Percentiles rank a stretch among this genome's conserved stretches.
Evolutionary conservation across 2,888 invertebrate genomes (phyloP).

Genomic region (Pediacus dermestoides): DNA sequence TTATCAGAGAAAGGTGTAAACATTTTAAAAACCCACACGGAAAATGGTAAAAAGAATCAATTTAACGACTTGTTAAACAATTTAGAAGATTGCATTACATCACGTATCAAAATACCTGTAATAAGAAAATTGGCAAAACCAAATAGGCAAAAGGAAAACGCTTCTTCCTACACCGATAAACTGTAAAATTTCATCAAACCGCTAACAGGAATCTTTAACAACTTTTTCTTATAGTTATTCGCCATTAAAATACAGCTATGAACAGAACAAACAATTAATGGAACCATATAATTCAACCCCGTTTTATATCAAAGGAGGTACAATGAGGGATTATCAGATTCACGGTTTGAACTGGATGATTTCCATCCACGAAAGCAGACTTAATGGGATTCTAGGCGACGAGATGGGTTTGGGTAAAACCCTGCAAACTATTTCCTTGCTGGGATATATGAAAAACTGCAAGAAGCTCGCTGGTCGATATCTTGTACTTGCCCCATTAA

Average conservation of each 20-base stretch:
- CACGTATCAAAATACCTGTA: constrained; percentile 72
- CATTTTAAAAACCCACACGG: constrained; percentile 82
- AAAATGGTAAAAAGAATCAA: constrained; percentile 85
- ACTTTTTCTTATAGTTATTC: constrained; percentile 8
- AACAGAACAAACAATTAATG: constrained; percentile 90
- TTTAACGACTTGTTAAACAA: constrained; percentile 96
- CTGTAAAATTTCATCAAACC: not conserved
- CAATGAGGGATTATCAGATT: constrained; percentile 96
- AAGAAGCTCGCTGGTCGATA: constrained; percentile 91
- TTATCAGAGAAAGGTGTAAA: constrained; percentile 61
- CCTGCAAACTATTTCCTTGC: constrained; percentile 92
- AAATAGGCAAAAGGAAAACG: constrained; percentile 59
- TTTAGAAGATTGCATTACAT: constrained; percentile 98
- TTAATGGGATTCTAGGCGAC: constrained; percentile 98
- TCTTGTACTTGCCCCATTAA: constrained; percentile 98
- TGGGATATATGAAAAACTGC: constrained; percentile 96
- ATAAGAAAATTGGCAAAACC: constrained; percentile 87
- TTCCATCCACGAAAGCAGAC: constrained; percentile 95
- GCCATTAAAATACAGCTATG: constrained; percentile 77
- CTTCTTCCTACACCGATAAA: constrained; percentile 51
- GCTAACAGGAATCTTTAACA: no score
- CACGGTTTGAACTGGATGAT: constrained; percentile 99
- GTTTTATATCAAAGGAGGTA: constrained; percentile 85
- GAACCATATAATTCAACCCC: constrained; percentile 91
- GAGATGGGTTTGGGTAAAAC: constrained; percentile 99